Evolutionary conservation across 2,113 vertebrate genomes (phyloP).

Genomic region (Myotis davidii): DNA sequence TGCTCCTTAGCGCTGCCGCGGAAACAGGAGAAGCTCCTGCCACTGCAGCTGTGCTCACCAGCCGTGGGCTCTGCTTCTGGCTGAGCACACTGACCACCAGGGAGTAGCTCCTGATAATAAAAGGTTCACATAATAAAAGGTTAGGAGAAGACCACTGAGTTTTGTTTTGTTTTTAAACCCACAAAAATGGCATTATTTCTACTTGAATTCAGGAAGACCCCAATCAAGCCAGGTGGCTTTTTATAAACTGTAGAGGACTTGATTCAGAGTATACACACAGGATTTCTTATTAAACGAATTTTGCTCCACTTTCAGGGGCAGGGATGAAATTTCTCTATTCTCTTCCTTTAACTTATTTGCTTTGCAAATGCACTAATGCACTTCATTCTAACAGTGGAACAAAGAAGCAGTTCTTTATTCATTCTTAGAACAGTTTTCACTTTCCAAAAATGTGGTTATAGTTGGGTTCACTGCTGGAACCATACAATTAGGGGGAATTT

Average conservation of each 20-base stretch:
- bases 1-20: no score
- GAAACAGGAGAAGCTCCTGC: no score
- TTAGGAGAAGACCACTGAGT: constrained; percentile 3
- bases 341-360: not conserved
- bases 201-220: not conserved
- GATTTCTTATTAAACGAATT: not conserved
- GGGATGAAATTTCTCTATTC: not conserved
- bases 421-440: not conserved
- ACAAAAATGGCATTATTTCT: not conserved
- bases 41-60: no score
- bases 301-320: not conserved
- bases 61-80: no score
- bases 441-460: not conserved
- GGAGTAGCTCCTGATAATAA: not conserved
- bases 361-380: not conserved
- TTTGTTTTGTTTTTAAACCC: not conserved
- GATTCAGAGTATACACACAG: not conserved
- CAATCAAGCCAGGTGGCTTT: constrained; percentile 17
- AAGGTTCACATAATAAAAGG: constrained; percentile 3
- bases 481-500: not conserved
- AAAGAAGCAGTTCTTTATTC: not conserved
- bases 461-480: not conserved
- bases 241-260: not conserved
- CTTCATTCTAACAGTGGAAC: not conserved
- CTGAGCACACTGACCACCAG: no score